A percentile compares a stretch with the other conserved stretches of the same genome.
phyloP scores from a whole-genome alignment of 2,797 vertebrate genomes.

The Peromyscus nudipes region DNA sequence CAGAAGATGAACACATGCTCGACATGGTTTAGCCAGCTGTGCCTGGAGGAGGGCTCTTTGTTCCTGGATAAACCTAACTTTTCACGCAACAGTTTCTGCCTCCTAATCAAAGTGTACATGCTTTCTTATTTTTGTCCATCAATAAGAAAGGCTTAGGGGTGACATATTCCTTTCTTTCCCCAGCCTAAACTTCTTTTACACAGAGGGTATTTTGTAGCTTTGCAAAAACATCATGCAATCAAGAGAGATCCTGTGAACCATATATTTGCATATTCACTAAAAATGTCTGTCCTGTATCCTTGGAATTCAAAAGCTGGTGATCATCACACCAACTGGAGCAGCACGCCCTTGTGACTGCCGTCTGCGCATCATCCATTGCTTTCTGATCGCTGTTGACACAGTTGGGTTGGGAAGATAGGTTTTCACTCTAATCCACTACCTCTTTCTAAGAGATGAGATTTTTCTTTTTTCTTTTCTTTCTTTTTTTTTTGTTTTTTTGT shows the following conservation, averaged over 20 bases:
- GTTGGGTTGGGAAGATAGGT: conserved; percentile 19
- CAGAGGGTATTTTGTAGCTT: neutral
- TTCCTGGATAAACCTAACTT: neutral
- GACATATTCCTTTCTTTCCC: neutral
- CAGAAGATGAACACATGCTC: neutral
- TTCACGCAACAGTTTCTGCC: neutral
- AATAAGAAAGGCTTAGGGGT: neutral
- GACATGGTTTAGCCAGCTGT: neutral
- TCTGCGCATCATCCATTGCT: neutral
- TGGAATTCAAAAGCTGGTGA: conserved; percentile 10
- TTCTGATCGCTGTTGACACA: conserved; percentile 17
- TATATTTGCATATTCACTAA: neutral
- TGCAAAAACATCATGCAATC: neutral
- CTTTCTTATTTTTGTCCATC: neutral
- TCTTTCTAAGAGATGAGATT: conserved; percentile 2
- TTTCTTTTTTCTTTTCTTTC: neutral
- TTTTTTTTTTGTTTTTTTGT: accelerated
- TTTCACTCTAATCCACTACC: conserved; percentile 11
- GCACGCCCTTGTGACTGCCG: neutral
- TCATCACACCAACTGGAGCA: neutral
- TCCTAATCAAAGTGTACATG: neutral
- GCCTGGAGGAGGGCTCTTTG: neutral
- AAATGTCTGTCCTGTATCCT: neutral
- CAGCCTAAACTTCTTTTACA: conserved; percentile 40
- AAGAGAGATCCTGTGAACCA: neutral